Evolutionary conservation across 1,140 invertebrate genomes (phyloP).

Genomic region (Drosophila pandora): DNA sequence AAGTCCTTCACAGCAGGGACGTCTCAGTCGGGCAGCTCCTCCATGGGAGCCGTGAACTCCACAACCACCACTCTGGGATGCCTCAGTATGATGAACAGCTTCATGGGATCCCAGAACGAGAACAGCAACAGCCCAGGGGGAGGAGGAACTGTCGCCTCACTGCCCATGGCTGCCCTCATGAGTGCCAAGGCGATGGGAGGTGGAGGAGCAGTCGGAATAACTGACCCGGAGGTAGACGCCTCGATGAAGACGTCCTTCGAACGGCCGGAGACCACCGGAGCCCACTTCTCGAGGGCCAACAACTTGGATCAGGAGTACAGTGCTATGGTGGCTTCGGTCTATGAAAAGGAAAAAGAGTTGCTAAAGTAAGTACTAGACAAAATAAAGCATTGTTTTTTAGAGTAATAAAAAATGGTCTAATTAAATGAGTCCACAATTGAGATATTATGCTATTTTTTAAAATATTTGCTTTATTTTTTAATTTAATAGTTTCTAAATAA

Average conservation of each 20-base stretch:
- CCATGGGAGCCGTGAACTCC: constrained; percentile 14
- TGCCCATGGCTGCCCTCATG: constrained; percentile 46
- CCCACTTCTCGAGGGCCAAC: constrained; percentile 45
- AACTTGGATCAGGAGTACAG: constrained; percentile 77
- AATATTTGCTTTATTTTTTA: too few species aligned
- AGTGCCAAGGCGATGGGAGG: constrained; percentile 24
- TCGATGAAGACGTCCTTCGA: constrained; percentile 74
- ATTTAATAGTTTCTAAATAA: too few species aligned
- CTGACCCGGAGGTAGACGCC: constrained; percentile 51
- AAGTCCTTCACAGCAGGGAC: constrained; percentile 32
- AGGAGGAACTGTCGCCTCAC: constrained; percentile 61
- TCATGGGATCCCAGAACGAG: constrained; percentile 45
- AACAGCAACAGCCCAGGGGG: constrained; percentile 72
- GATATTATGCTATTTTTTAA: too few species aligned
- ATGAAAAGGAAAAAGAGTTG: constrained; percentile 68
- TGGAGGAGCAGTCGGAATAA: background rate
- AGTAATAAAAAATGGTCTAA: too few species aligned
- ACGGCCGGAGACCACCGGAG: constrained; percentile 46
- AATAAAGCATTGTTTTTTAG: too few species aligned
- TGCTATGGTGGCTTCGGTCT: constrained; percentile 76
- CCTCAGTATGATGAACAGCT: constrained; percentile 50
- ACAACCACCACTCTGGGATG: constrained; percentile 33
- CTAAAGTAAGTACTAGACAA: constrained; percentile 57
- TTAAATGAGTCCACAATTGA: too few species aligned
- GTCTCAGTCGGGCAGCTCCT: constrained; percentile 34